Conservation (phyloP, 2,797 vertebrate species). For the Telmatherina bonti region DNA sequence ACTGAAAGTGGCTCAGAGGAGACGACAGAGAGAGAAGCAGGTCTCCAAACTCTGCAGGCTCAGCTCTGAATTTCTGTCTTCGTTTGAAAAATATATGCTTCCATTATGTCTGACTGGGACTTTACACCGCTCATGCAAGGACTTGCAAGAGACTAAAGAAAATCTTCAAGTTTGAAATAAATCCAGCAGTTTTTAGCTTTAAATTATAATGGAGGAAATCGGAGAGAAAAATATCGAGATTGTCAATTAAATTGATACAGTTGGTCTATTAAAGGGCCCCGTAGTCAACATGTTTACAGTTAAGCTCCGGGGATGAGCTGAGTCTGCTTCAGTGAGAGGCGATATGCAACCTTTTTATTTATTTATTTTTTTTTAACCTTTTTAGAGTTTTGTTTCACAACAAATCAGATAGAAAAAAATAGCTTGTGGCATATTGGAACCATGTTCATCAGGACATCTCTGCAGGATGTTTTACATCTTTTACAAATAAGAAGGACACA, state of each 20-base stretch:
- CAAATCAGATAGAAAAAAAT: neutral
- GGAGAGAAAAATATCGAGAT: neutral
- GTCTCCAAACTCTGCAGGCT: neutral
- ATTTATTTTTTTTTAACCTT: no score
- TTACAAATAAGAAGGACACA: neutral
- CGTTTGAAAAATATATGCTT: neutral
- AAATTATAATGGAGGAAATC: no score
- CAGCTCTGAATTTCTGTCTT: neutral
- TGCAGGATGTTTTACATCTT: no score
- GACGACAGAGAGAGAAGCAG: conserved; percentile 45
- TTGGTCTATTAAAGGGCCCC: neutral
- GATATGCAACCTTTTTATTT: neutral
- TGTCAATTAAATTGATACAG: neutral
- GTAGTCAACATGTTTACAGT: neutral
- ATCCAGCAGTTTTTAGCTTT: no score
- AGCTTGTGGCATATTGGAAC: neutral
- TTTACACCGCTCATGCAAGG: neutral
- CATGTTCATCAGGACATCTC: neutral
- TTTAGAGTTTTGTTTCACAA: neutral
- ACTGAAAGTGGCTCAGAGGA: conserved; percentile 55
- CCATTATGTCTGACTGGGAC: neutral
- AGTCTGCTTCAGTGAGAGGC: neutral
- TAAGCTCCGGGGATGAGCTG: neutral
- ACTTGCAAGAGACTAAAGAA: neutral
- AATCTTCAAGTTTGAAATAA: neutral